Evolutionary conservation across 1,140 invertebrate genomes (phyloP), one percentile per base, ranked within the genome.

Genomic region (Charaxes varanes): DNA sequence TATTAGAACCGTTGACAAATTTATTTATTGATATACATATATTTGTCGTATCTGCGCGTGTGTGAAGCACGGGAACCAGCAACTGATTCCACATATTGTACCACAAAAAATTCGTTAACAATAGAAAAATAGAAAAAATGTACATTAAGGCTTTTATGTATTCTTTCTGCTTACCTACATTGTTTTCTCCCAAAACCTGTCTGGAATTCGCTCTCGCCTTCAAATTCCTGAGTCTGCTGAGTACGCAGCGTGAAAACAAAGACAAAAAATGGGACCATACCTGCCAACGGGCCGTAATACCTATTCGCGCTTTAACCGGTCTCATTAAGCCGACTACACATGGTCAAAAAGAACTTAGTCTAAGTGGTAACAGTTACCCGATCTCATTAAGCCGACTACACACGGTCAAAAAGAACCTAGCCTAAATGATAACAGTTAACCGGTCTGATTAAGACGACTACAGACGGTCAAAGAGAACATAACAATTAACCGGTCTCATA

Each of bases 241-340:
- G 19, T 21, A 23, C 6, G 17, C 33, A 23, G 17, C 11, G 41
- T 23, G 32, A 22, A 35, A 35, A 44, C 33, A 43, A 36, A 44
- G 31, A 6, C 27, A 44, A 44, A 44, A 44, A 44, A 44, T 37
- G 33, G 16, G 34, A 44, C 24, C 41, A 11, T 22, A 44, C 41
- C 41, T 44, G 34, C 41, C 27, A 36, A 24, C 41, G 41, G 34
- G 36, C 18, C 14, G 14, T 37, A 38, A 33, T 23, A 23, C 22
- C 27, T 36, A 43, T 43, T 32, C 19, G 41, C 41, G 34, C 19
- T 44, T 32, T 34, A 37, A 37, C 34, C 21, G 34, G 26, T 37
- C 15, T 36, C 34, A 32, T 37, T 37, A 37, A 23, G 10, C 3
- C n/a, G 6, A 18, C 22, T 10, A 18, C 11, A 33, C 0, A 7